Percentiles rank a stretch among this genome's conserved stretches.
Evolutionary conservation across 2,888 invertebrate genomes (phyloP).

Genomic region (Cremastobaeus sp.): DNA sequence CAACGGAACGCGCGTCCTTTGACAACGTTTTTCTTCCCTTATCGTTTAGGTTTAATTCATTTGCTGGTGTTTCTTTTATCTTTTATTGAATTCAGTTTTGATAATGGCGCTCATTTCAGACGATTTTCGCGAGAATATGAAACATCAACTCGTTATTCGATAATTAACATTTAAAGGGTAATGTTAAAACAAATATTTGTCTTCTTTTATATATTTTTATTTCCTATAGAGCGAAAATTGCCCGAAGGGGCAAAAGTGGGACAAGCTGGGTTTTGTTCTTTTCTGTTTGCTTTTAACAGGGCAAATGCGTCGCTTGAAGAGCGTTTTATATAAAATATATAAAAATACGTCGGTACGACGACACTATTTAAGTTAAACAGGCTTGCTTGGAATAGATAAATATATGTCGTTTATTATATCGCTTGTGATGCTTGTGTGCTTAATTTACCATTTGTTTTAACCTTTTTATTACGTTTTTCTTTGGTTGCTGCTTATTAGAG

Average conservation of each 20-base stretch:
- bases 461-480: slow-evolving; percentile 21
- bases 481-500: slow-evolving; percentile 48
- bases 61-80: slow-evolving; percentile 28
- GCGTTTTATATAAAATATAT: slow-evolving; percentile 77
- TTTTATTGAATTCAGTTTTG: too few species aligned
- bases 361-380: slow-evolving; percentile 70
- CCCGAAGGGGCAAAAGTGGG: slow-evolving; percentile 5
- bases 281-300: slow-evolving; percentile 25
- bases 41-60: slow-evolving; percentile 3
- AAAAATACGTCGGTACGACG: slow-evolving; percentile 78
- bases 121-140: slow-evolving; percentile 17
- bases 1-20: slow-evolving; percentile 48
- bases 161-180: too few species aligned
- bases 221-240: slow-evolving; percentile 26
- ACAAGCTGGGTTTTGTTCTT: slow-evolving; percentile 10
- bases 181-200: too few species aligned
- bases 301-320: slow-evolving; percentile 49
- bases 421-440: slow-evolving; percentile 62
- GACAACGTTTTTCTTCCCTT: slow-evolving; percentile 3
- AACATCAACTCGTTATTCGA: too few species aligned
- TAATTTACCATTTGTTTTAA: slow-evolving; percentile 41
- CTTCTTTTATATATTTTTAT: background rate
- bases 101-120: slow-evolving; percentile 5
- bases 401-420: slow-evolving; percentile 61
- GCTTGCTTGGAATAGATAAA: slow-evolving; percentile 58